Percentiles rank a stretch among this genome's conserved stretches.
Conservation (phyloP, 2,888 invertebrate species). For the Acanthosoma haemorrhoidale region DNA sequence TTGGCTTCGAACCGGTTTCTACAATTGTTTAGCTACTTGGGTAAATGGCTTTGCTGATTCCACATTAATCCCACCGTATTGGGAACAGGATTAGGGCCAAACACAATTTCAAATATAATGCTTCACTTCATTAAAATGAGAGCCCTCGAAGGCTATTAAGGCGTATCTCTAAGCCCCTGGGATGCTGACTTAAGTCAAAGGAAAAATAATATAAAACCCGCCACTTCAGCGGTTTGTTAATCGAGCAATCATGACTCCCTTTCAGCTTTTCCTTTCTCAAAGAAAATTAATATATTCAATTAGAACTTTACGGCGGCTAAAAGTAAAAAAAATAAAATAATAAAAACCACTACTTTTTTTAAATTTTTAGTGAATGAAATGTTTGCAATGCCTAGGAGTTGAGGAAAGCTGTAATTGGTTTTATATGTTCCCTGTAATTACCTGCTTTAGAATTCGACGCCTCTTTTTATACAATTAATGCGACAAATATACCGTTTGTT, state of each 20-base stretch:
- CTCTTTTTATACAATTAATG: neutral
- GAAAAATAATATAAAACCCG: conserved; percentile 12
- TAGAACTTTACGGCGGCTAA: neutral
- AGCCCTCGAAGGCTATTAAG: neutral
- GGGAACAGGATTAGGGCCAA: neutral
- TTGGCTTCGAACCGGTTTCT: no score
- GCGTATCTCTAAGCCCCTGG: neutral
- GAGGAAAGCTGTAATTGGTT: neutral
- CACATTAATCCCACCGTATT: no score
- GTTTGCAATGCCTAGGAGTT: no score
- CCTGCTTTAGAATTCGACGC: neutral
- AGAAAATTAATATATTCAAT: neutral
- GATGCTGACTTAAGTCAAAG: neutral
- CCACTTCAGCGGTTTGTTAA: neutral
- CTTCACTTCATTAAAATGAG: neutral
- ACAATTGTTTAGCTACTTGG: no score
- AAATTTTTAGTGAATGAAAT: neutral
- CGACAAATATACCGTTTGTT: neutral
- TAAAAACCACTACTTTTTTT: neutral
- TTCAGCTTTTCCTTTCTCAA: neutral
- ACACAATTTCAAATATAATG: conserved; percentile 5
- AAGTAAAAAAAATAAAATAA: neutral
- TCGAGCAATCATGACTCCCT: neutral
- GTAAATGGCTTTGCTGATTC: no score
- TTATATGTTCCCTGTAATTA: conserved; percentile 6